phyloP scores from a whole-genome alignment of 2,113 vertebrate species.

The Hippopotamus amphibius region DNA sequence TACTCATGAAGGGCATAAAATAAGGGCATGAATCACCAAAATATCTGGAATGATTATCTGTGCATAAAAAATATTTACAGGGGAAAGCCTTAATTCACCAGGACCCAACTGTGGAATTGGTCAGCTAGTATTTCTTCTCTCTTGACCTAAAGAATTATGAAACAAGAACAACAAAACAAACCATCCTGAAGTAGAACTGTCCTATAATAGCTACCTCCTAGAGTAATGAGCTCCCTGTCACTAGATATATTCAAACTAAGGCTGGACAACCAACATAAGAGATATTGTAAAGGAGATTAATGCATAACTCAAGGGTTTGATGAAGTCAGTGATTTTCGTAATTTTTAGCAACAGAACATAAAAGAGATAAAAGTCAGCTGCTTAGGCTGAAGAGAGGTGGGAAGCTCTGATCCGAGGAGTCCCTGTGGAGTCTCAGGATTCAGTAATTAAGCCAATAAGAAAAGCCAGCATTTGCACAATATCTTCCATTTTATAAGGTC shows the following conservation, averaged over 20 bases:
- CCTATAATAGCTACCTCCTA: background rate
- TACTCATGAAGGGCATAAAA: background rate
- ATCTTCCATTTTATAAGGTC: background rate
- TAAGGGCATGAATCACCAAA: background rate
- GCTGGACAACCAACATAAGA: background rate
- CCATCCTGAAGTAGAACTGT: background rate
- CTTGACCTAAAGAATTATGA: conserved; percentile 40
- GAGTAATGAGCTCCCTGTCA: conserved; percentile 17
- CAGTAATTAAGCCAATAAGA: background rate
- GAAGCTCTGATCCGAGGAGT: background rate
- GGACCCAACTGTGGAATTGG: background rate
- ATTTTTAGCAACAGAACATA: background rate
- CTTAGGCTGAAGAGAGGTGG: background rate
- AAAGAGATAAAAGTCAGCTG: background rate
- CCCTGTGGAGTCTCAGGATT: background rate
- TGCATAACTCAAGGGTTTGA: background rate
- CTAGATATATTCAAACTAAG: background rate
- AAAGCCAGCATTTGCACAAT: background rate
- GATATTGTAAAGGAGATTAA: background rate
- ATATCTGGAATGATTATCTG: background rate
- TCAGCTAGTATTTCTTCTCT: conserved; percentile 35
- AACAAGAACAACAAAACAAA: background rate
- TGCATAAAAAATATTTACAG: background rate
- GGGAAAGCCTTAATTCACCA: conserved; percentile 5
- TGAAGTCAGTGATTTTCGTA: conserved; percentile 13